Base-by-base conservation (phyloP, 2,113 vertebrate genomes). In the Chloropsis cyanopogon region DNA sequence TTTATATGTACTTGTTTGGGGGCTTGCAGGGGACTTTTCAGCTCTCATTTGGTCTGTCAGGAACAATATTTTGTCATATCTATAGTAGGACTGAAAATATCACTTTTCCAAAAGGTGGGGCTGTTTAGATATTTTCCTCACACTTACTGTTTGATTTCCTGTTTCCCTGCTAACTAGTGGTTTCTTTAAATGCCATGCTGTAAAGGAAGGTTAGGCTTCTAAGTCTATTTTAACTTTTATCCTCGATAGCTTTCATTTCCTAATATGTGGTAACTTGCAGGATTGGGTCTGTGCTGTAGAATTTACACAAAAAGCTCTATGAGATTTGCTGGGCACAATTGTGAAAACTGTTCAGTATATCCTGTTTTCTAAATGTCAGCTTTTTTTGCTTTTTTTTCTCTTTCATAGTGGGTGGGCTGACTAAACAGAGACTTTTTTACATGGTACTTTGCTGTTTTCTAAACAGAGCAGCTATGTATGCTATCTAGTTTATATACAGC, bases 351-450 rank as follows among this genome's bases (percentile, higher is more conserved):
- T 92, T 96, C 90, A 86, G 66, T 96, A 89, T 96, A 97, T 97
- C 96, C 94, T 94, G 93, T 96, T 94, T 95, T 96, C 91, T 96
- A 93, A 94, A 97, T 91, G 95, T 97, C 96, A 97, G 93, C 90
- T 86, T 94, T 84, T 92, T 94, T 71, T 8, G 23, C 64, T 78
- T 71, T 75, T 93, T 93, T 93, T 93, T 86, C 86, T 71, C 88
- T 95, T 90, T 89, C 91, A 61, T 87, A 95, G 97, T 98, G 98
- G 97, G 98, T 98, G 98, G 98, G 97, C 98, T 98, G 91, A 90
- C 95, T 97, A 96, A 97, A 97, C 94, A 97, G 97, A 98, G 97
- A 94, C 91, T 96, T 98, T 97, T 97, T 98, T 97, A 97, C 97
- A 95, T 96, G 96, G 97, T 97, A 96, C 97, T 98, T 97, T 88